A percentile compares a stretch with the other conserved stretches of the same genome.
Evolutionary conservation across 2,888 invertebrate genomes (phyloP).

Genomic region (Hipparchia sbordonii): DNA sequence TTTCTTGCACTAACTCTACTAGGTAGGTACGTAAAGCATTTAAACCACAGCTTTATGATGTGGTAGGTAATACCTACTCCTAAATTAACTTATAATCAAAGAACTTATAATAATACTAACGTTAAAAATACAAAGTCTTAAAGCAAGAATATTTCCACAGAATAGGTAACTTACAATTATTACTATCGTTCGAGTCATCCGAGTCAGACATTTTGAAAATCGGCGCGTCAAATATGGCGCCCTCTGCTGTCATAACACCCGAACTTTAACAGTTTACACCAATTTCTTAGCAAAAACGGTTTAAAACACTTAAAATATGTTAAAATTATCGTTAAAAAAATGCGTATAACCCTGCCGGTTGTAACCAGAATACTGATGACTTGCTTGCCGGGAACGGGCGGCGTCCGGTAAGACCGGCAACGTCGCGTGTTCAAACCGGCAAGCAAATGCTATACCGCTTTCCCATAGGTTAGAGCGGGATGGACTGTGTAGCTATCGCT

Average conservation of each 20-base stretch:
- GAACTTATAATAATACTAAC: too few relatives aligned
- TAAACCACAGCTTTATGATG: too few relatives aligned
- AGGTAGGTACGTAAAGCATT: not conserved
- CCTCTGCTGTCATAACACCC: not conserved
- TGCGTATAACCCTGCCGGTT: constrained; percentile 31
- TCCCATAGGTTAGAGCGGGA: constrained; percentile 2
- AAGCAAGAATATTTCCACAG: too few relatives aligned
- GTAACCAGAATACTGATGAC: constrained; percentile 31
- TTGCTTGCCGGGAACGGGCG: constrained; percentile 24
- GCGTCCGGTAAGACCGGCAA: constrained; percentile 28
- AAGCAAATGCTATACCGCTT: not conserved
- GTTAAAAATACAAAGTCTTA: not conserved
- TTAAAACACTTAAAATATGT: not conserved
- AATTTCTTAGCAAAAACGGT: not conserved
- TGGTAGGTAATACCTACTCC: too few relatives aligned
- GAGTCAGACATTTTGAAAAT: constrained; percentile 27
- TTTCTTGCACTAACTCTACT: too few relatives aligned
- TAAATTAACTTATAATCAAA: too few relatives aligned
- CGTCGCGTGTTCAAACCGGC: constrained; percentile 11
- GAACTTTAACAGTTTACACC: not conserved
- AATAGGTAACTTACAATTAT: not conserved
- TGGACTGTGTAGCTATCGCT: not conserved
- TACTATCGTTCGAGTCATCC: not conserved
- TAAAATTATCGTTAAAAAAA: constrained; percentile 12
- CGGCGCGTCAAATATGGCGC: constrained; percentile 24